Percentiles rank a stretch among this genome's conserved stretches.
Conservation (phyloP, 1,140 invertebrate species). For the Zaprionus africanus region DNA sequence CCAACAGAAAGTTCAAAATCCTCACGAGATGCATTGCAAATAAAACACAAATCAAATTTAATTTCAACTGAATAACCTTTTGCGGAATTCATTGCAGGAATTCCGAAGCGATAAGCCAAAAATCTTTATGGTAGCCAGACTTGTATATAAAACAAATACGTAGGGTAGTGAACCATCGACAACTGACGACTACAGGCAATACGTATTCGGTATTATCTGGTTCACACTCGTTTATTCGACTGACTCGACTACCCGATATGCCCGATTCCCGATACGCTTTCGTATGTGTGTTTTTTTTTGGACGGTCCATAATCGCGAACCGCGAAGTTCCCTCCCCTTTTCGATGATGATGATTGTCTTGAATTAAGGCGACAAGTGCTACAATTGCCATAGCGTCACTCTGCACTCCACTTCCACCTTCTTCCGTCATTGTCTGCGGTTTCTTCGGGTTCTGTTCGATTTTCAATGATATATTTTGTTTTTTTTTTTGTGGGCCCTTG, state of each 20-base stretch:
- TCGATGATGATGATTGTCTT: slow-evolving; percentile 59
- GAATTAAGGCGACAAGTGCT: slow-evolving; percentile 52
- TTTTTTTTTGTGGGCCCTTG: slow-evolving; percentile 20
- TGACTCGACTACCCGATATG: not conserved
- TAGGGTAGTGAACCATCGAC: not conserved
- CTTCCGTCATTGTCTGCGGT: slow-evolving; percentile 23
- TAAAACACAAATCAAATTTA: no score
- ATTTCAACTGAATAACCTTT: no score
- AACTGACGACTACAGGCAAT: not conserved
- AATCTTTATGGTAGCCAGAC: not conserved
- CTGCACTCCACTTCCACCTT: not conserved
- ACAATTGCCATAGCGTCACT: slow-evolving; percentile 27
- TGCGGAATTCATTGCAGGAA: not conserved
- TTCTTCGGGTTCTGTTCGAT: slow-evolving; percentile 24
- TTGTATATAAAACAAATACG: not conserved
- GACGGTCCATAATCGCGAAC: slow-evolving; percentile 55
- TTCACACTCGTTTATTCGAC: slow-evolving; percentile 31
- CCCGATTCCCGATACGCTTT: slow-evolving; percentile 12
- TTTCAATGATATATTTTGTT: slow-evolving; percentile 30
- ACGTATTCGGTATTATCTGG: slow-evolving; percentile 51
- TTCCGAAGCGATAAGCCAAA: not conserved
- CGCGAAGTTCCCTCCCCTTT: slow-evolving; percentile 56
- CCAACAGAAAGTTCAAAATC: no score
- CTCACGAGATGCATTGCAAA: no score
- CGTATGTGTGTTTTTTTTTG: slow-evolving; percentile 10